Conservation (phyloP, 35 echinoderm and acorn worm species). For the Apostichopus japonicus region DNA sequence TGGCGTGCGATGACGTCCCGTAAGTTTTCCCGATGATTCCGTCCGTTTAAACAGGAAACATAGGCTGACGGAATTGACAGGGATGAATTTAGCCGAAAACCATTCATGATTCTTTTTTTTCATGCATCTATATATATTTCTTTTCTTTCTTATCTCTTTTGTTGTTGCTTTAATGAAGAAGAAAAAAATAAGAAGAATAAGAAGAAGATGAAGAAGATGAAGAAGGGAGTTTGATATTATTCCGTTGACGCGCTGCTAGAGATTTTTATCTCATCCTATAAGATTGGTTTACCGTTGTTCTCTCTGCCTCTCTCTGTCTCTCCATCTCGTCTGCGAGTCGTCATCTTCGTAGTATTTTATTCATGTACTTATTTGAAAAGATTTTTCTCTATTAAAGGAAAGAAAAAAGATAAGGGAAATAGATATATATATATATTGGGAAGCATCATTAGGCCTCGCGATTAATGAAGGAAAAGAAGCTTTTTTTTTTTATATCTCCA, state of each 20-base stretch:
- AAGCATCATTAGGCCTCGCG: conserved; percentile 14
- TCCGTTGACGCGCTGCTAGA: neutral
- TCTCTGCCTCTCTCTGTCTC: neutral
- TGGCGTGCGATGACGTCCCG: conserved; percentile 5
- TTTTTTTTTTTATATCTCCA: conserved; percentile 1
- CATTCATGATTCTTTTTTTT: neutral
- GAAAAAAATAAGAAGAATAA: no score
- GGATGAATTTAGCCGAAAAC: conserved; percentile 7
- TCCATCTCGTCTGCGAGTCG: neutral
- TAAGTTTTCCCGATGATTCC: conserved; percentile 1
- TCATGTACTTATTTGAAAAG: neutral
- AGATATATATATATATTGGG: neutral
- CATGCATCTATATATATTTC: neutral
- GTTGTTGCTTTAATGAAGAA: neutral
- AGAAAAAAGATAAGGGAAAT: neutral
- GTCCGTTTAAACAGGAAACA: conserved; percentile 26
- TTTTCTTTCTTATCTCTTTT: neutral
- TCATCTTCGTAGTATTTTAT: neutral
- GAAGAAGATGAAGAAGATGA: neutral
- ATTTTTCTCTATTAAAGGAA: neutral
- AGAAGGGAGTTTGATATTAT: neutral
- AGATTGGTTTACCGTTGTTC: neutral
- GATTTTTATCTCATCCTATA: neutral
- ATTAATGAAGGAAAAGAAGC: conserved; percentile 14
- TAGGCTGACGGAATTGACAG: neutral